Evolutionary conservation across 1,140 invertebrate species (phyloP), one percentile per base, ranked within the genome.

Genomic region (Brachionus plicatilis): DNA sequence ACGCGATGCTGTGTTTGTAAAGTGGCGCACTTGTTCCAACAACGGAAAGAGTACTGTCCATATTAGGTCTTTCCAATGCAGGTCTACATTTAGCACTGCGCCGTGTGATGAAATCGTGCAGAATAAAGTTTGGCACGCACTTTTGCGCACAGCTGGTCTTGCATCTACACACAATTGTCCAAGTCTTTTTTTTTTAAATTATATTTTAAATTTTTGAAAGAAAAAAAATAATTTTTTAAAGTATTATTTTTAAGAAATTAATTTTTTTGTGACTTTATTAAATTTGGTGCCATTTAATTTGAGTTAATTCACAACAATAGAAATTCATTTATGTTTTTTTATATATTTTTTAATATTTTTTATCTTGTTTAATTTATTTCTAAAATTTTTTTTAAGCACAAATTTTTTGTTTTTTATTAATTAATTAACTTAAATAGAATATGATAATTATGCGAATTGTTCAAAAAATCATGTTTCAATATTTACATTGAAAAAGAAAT

Each of bases 111-210:
- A 94, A 87, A 99, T 95, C 9, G 96, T 98, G 27, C 96, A 97
- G 90, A 99, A 98, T 41, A 99, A 90, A 0, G 97, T 99, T 92
- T 99, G 96, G 85, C 96, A 95, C 9, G 96, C 95, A n/a, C 96
- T 97, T 91, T 99, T 98, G 9, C 97, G 92, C 0, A 99, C 95
- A 0, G 97, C 95, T 0, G 97, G 96, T 45, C 97, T 92, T 20
- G 93, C 90, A 91, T 99, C 97, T 50, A 98, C 95, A 88, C 97
- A 99, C 27, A 99, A 89, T 87, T 98, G 95, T 91, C 93, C 94
- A 83, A 97, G 90, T 89, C 94, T 92, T 17, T 24, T 24, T 89
- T 96, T 97, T n/a, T n/a, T n/a, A n/a, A 83, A 97, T 92, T 37
- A 37, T 5, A 37, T 37, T 37, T 88, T 95, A 95, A 94, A 98